Evolutionary conservation across 64 coral and sea anemone species (phyloP), one percentile per base, ranked within the genome.

Genomic region (Montipora sp.): DNA sequence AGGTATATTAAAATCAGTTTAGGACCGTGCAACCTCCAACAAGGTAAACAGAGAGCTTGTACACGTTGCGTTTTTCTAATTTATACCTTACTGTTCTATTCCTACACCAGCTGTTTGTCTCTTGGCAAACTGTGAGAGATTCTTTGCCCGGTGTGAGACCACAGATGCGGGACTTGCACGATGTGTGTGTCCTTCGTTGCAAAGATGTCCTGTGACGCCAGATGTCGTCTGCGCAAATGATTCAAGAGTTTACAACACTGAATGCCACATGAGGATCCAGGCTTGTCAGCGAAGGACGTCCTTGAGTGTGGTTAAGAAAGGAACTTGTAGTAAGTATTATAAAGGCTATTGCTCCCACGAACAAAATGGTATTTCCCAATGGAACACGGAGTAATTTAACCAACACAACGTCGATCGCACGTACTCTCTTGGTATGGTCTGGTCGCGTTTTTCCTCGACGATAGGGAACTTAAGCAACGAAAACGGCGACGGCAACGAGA

Each of bases 221-320:
- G 90, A 89, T 75, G 75, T 61, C 3, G 84, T 95, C 0, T 95
- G 94, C 47, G 94, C 83, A 2, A 92, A 59, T 75, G 89, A 95
- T 47, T n/a, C 43, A 9, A 87, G 77, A 19, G 63, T 77, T 20
- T 95, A 95, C 27, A 12, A 16, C 45, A 88, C 70, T 51, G 89
- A 91, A 66, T 95, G 94, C 8, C 94, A 92, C 55, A 88, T 95
- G 94, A 92, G 53, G 15, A 84, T 75, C 10, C 77, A 88, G 43
- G 76, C 94, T 5, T 95, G 94, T 49, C 48, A 44, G n/a, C 13
- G 27, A 2, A 87, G 47, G 36, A 81, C 80, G 36, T 53, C 78
- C 0, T 67, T 95, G 5, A 24, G 50, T 67, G 77, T 92, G 7
- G 77, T 92, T 9, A 77, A 80, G 57, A 88, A 57, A 24, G 94